Conservation (phyloP, 2,888 invertebrate genomes). For the Drosophila mimica region DNA sequence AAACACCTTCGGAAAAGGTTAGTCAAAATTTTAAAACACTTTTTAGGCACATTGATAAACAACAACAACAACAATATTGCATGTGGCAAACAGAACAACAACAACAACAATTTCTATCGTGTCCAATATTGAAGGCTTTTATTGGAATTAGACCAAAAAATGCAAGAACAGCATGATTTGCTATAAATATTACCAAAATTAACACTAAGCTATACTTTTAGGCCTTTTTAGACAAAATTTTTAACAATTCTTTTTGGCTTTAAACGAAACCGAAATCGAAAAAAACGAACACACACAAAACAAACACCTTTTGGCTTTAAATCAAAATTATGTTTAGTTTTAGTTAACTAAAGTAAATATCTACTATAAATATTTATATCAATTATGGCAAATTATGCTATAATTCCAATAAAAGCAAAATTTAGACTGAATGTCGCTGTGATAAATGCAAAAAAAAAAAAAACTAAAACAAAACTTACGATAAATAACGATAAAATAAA, state of each 20-base stretch:
- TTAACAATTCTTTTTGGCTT: slow-evolving; percentile 77
- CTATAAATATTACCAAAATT: slow-evolving; percentile 63
- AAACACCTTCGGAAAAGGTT: slow-evolving; percentile 53
- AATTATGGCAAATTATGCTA: slow-evolving; percentile 81
- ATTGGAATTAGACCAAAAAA: slow-evolving; percentile 78
- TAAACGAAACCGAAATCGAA: slow-evolving; percentile 51
- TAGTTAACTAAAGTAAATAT: slow-evolving; percentile 65
- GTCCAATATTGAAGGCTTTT: slow-evolving; percentile 76
- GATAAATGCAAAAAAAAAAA: slow-evolving; percentile 78
- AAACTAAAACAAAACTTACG: slow-evolving; percentile 36
- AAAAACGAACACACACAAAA: slow-evolving; percentile 48
- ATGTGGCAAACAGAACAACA: slow-evolving; percentile 57
- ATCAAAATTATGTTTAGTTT: slow-evolving; percentile 78
- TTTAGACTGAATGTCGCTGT: slow-evolving; percentile 85
- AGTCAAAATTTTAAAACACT: slow-evolving; percentile 81
- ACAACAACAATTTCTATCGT: slow-evolving; percentile 50
- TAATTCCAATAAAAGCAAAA: slow-evolving; percentile 84
- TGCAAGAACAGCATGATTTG: slow-evolving; percentile 72
- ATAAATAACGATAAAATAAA: slow-evolving; percentile 65
- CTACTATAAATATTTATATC: slow-evolving; percentile 67
- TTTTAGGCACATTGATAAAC: slow-evolving; percentile 79
- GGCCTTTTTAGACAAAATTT: slow-evolving; percentile 81
- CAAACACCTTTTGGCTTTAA: slow-evolving; percentile 77
- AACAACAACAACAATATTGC: slow-evolving; percentile 35
- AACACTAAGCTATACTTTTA: slow-evolving; percentile 73